Base-by-base conservation (phyloP, 2,888 invertebrate genomes). In the Netelia fuscicornis region DNA sequence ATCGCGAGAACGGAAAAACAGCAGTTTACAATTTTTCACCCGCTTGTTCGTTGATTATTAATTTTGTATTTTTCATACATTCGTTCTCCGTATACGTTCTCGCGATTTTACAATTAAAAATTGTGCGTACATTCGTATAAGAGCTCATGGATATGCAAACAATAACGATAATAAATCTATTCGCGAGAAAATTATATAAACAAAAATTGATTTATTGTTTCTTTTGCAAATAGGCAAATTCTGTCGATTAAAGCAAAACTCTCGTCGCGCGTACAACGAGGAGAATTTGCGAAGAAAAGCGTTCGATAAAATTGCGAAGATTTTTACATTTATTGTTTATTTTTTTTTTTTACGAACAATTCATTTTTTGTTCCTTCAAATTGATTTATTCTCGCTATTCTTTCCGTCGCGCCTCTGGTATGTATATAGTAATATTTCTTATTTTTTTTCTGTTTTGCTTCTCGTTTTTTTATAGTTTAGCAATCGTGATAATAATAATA, bases 381-480 rank as follows among this genome's bases (percentile, higher is more conserved):
- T 74, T 52, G 37, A 42, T 56, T 17, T 54, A 13, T 74, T 52
- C 11, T 10, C 11, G 11, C 44, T 30, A 42, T 65, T 67, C 44
- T 68, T 11, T 37, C 56, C 30, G 25, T 68, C 76, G 82, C 86
- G 81, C 79, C 84, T 84, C 78, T 83, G 84, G 87, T 86, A 89
- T 86, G 81, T 86, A 81, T 81, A 81, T 74, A 86, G 86, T 84
- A 84, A 81, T 86, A 77, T 81, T 87, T 64, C 86, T 83, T 79
- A 30, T 64, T 72, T 78, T 86, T 85, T 86, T 6, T 37, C 37
- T 6, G 75, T 85, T 68, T 87, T 79, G 48, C 64, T 78, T 67
- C 62, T 84, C 72, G 78, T 89, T 88, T 83, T 88, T 90, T 90
- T 89, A 72, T 80, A 54, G 56, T 54, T 75, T 64, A 54, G 37